Evolutionary conservation across 2,888 invertebrate species (phyloP), one percentile per base, ranked within the genome.

Genomic region (Elegia similella): DNA sequence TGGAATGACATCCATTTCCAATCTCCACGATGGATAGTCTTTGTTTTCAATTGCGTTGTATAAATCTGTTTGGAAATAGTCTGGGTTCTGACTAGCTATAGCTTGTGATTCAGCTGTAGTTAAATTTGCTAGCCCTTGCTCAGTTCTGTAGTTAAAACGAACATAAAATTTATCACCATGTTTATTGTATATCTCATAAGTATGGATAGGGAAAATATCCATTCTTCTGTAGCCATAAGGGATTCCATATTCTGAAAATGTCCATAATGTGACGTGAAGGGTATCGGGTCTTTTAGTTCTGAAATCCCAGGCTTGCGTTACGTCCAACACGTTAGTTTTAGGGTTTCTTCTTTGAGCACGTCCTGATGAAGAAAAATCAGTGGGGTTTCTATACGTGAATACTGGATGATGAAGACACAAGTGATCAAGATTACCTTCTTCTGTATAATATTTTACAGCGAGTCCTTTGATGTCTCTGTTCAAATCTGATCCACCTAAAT

Each of bases 291-390:
- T 92, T 42, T 96, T 88, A 0, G 95, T 93, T 56, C 97, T 91
- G 70, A 98, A 97, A 79, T 98, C 98, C 96, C 97, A 98, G 72
- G 95, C 95, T 94, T 95, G 95, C 67, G 96, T 95, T 0, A 94
- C 83, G 83, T 98, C 98, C 82, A 95, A 95, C 13, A 97, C 85
- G 71, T 95, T 94, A 0, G 96, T 96, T 48, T 92, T 94, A 0
- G 99, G 98, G 82, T 99, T 98, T 68, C 98, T 93, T 84, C 97
- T 98, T 74, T 98, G 96, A 0, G 97, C 95, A 77, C 97, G 98
- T 65, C 96, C 95, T 75, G 98, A 96, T 68, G 94, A 95, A 8
- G 96, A 95, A 83, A 98, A 98, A 50, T 95, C 82, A 3, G 95
- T 83, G 0, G 98, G 96, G 83, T 98, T 98, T 60, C 95, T 93